phyloP scores from a whole-genome alignment of 2,888 invertebrate genomes.

The Melieria picta region DNA sequence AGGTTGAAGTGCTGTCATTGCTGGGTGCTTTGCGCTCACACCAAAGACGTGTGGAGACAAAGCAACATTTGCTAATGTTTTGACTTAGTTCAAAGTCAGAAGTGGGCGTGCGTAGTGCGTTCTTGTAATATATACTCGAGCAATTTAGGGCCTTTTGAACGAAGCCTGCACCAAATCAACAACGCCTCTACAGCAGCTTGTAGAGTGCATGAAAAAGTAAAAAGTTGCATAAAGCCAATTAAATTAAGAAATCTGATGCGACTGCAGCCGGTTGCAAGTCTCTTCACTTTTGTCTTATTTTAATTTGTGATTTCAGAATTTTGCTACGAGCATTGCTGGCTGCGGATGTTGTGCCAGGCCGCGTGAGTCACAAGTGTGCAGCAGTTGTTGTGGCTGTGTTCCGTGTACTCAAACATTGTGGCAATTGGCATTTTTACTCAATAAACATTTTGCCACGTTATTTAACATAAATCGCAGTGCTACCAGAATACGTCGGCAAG shows the following conservation, averaged over 20 bases:
- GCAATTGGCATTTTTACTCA: constrained; percentile 32
- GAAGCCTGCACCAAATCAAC: neutral
- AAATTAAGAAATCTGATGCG: constrained; percentile 57
- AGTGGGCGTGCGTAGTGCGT: too few relatives aligned
- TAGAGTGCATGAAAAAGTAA: constrained; percentile 27
- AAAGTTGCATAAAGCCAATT: constrained; percentile 50
- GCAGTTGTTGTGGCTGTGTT: neutral
- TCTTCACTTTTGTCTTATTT: neutral
- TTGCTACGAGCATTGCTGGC: neutral
- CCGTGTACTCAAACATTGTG: neutral
- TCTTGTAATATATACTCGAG: too few relatives aligned
- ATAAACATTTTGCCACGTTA: constrained; percentile 43
- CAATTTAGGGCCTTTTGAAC: too few relatives aligned
- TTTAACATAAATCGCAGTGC: constrained; percentile 61
- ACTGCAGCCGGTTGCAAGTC: constrained; percentile 12
- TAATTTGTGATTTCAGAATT: neutral
- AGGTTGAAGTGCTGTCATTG: too few relatives aligned
- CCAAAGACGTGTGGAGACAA: too few relatives aligned
- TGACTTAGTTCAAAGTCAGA: too few relatives aligned
- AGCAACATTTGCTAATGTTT: too few relatives aligned
- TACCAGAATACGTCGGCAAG: constrained; percentile 56
- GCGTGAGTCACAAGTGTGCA: neutral
- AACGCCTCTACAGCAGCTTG: neutral
- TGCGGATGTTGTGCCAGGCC: neutral
- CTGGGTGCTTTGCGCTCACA: too few relatives aligned